These are phyloP conservation scores for Urocitellus parryii DNA, from an alignment of 2,113 vertebrate genomes.

Conservation along the genomic window DNA sequence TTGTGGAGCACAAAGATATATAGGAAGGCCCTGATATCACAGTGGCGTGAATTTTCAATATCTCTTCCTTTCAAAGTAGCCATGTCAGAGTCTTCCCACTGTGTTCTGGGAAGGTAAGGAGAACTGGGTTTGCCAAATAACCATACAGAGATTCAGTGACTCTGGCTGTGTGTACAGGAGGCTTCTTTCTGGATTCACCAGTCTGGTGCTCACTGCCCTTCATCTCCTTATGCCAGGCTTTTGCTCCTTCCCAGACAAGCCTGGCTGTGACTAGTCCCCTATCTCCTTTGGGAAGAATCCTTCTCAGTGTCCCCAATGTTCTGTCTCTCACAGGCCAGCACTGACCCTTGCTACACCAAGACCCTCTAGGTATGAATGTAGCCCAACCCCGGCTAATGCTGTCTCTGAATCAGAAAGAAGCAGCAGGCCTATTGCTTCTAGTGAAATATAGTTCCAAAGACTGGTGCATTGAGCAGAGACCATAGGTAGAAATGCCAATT, in stretches of 20 bases:
- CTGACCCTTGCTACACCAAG: not conserved
- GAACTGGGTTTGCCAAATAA: not conserved
- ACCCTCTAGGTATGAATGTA: not conserved
- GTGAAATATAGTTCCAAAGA: not conserved
- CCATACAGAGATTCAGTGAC: not conserved
- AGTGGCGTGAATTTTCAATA: not conserved
- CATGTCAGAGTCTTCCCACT: not conserved
- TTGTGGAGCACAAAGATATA: too few species aligned
- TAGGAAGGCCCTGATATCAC: too few species aligned
- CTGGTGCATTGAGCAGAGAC: not conserved
- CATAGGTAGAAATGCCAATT: not conserved
- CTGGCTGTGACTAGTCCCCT: not conserved
- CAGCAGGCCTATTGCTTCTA: not conserved
- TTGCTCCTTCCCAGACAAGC: not conserved
- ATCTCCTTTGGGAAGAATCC: not conserved
- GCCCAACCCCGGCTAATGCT: not conserved
- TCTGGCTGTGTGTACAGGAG: not conserved
- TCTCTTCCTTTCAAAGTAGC: slow-evolving; percentile 20
- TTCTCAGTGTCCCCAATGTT: not conserved
- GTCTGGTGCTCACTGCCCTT: not conserved
- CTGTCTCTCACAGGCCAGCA: not conserved
- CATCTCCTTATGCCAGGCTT: not conserved
- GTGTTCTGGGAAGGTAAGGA: not conserved
- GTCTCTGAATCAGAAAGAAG: not conserved
- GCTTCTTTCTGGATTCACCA: not conserved